phyloP scores from a whole-genome alignment of 2,113 vertebrate species.

The Electrona antarctica region DNA sequence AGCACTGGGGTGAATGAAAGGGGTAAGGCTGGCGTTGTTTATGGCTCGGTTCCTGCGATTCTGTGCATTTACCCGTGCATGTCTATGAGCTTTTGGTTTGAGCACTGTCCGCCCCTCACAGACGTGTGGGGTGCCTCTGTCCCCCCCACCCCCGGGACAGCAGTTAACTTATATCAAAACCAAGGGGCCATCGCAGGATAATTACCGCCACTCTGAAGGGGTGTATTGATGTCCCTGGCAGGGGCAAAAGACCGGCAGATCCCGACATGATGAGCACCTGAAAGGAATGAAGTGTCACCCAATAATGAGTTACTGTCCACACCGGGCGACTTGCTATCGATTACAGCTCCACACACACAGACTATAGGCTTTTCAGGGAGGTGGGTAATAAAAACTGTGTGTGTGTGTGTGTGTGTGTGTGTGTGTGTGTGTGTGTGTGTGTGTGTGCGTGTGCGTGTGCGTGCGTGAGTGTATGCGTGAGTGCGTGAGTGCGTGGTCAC shows the following conservation, averaged over 20 bases:
- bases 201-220: slow-evolving; percentile 51
- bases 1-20: slow-evolving; percentile 34
- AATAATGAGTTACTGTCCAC: slow-evolving; percentile 64
- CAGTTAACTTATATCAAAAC: slow-evolving; percentile 51
- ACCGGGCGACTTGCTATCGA: slow-evolving; percentile 51
- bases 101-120: slow-evolving; percentile 24
- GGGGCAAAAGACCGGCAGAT: slow-evolving; percentile 32
- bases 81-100: slow-evolving; percentile 9
- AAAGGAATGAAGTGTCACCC: slow-evolving; percentile 59
- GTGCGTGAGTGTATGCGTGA: neutral
- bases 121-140: slow-evolving; percentile 28
- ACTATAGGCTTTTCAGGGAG: neutral
- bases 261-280: slow-evolving; percentile 45
- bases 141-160: slow-evolving; percentile 6
- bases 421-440: slow-evolving; percentile 12
- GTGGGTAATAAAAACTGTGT: slow-evolving; percentile 25
- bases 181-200: slow-evolving; percentile 48
- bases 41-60: neutral
- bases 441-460: neutral
- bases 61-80: slow-evolving; percentile 23
- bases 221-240: slow-evolving; percentile 58
- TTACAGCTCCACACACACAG: slow-evolving; percentile 29
- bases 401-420: neutral
- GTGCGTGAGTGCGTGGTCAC: neutral
- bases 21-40: slow-evolving; percentile 2